These are phyloP conservation scores for Carcharodon carcharias DNA, from an alignment of 2,797 vertebrate genomes.

Conservation along the genomic window DNA sequence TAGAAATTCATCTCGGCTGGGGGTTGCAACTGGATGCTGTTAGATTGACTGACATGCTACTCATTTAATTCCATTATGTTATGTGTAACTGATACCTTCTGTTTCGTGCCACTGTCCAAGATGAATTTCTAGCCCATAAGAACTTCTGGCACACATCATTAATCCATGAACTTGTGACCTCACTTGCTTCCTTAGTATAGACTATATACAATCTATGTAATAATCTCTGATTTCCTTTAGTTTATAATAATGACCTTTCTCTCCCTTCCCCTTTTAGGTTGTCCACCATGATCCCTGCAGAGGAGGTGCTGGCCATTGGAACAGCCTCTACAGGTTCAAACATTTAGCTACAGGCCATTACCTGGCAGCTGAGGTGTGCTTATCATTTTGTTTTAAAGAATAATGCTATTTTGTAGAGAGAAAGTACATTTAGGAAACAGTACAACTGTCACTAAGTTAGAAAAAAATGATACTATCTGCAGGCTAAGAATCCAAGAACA, in stretches of 20 bases:
- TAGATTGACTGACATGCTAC: background rate
- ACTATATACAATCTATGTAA: background rate
- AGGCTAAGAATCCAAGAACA: background rate
- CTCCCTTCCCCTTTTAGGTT: constrained; percentile 59
- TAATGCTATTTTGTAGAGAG: background rate
- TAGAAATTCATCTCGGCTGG: background rate
- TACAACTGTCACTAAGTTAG: background rate
- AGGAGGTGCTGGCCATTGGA: constrained; percentile 94
- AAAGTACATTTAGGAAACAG: background rate
- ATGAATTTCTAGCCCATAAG: background rate
- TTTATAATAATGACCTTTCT: background rate
- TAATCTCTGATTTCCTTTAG: background rate
- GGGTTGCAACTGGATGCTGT: background rate
- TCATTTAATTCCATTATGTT: background rate
- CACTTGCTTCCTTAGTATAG: background rate
- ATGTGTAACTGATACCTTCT: background rate
- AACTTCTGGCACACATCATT: background rate
- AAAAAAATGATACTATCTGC: background rate
- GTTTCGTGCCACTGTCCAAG: background rate
- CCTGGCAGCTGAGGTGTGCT: constrained; percentile 82
- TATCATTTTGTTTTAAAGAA: background rate
- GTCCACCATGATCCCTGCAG: constrained; percentile 93
- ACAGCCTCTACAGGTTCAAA: constrained; percentile 92
- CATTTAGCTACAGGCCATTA: constrained; percentile 94
- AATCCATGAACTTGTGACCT: background rate